Percentiles rank a stretch among this genome's conserved stretches.
These are phyloP conservation scores for Endomychus coccineus DNA, from an alignment of 2,888 invertebrate species.

Conservation along the genomic window DNA sequence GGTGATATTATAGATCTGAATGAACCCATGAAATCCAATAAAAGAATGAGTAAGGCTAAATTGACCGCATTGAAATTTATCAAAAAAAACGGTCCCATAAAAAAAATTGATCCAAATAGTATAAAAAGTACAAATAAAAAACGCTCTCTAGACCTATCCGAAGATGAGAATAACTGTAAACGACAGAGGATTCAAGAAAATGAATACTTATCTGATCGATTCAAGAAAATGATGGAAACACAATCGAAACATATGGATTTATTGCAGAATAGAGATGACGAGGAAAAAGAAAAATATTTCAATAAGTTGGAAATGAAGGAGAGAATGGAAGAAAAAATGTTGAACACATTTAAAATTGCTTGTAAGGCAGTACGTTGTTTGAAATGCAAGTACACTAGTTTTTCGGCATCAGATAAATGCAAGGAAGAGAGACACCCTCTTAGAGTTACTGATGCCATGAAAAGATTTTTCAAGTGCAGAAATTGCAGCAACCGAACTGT, in stretches of 20 bases:
- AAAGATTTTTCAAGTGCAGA: conserved; percentile 88
- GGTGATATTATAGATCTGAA: conserved; percentile 45
- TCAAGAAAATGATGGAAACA: conserved; percentile 67
- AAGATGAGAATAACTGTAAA: conserved; percentile 39
- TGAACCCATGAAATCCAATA: conserved; percentile 50
- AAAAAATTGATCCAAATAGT: conserved; percentile 61
- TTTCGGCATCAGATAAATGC: conserved; percentile 82
- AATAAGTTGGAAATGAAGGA: conserved; percentile 83
- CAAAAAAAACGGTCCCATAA: conserved; percentile 59
- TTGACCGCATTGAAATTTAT: conserved; percentile 66
- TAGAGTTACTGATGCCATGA: conserved; percentile 71
- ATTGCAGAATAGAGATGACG: conserved; percentile 62
- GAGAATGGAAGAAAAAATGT: conserved; percentile 89
- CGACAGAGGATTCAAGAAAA: conserved; percentile 45
- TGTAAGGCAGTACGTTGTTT: conserved; percentile 85
- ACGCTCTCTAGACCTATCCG: conserved; percentile 23
- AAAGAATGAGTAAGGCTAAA: conserved; percentile 53
- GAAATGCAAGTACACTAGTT: conserved; percentile 86
- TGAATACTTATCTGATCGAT: conserved; percentile 54
- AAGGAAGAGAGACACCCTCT: conserved; percentile 75
- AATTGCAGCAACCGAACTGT: conserved; percentile 80
- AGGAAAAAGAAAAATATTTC: conserved; percentile 82
- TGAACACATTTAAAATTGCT: conserved; percentile 71
- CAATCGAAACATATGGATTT: conserved; percentile 68
- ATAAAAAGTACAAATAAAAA: conserved; percentile 34